Percentiles rank a stretch among this genome's conserved stretches.
These are phyloP conservation scores for Eubasilissa regina DNA, from an alignment of 1,140 invertebrate genomes.

Conservation along the genomic window DNA sequence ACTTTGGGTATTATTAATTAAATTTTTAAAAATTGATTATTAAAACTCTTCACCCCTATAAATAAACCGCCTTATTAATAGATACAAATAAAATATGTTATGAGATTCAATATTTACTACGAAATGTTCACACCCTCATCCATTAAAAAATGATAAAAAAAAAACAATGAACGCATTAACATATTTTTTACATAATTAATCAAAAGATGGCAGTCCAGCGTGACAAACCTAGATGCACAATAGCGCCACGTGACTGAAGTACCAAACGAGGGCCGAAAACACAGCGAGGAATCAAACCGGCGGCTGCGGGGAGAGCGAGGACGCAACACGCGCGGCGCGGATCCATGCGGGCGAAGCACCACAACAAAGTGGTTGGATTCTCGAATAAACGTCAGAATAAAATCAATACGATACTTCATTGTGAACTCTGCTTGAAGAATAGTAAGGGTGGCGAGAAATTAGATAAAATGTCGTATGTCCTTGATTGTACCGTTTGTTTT, in stretches of 20 bases:
- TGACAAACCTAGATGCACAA: slow-evolving; percentile 56
- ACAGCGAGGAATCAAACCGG: slow-evolving; percentile 44
- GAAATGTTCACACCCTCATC: slow-evolving; percentile 46
- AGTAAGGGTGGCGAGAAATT: not conserved
- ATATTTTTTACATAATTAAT: slow-evolving; percentile 58
- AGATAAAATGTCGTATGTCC: slow-evolving; percentile 24
- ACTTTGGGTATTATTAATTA: no score
- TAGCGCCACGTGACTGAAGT: slow-evolving; percentile 58
- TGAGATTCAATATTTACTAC: slow-evolving; percentile 32
- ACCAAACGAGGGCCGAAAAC: slow-evolving; percentile 41
- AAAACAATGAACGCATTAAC: slow-evolving; percentile 46
- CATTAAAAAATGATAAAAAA: slow-evolving; percentile 32
- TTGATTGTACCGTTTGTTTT: not conserved
- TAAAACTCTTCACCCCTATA: slow-evolving; percentile 25
- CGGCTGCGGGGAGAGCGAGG: no score
- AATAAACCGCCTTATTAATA: not conserved
- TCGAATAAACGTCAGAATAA: slow-evolving; percentile 11
- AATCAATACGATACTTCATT: slow-evolving; percentile 50
- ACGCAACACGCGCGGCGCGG: slow-evolving; percentile 14
- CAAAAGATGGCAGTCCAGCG: slow-evolving; percentile 57
- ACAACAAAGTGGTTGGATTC: slow-evolving; percentile 36
- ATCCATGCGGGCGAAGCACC: slow-evolving; percentile 51
- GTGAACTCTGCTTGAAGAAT: slow-evolving; percentile 15
- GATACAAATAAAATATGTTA: slow-evolving; percentile 37
- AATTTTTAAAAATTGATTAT: no score